Evolutionary conservation across 1,140 invertebrate species (phyloP).

Genomic region (Diorhabda sublineata): DNA sequence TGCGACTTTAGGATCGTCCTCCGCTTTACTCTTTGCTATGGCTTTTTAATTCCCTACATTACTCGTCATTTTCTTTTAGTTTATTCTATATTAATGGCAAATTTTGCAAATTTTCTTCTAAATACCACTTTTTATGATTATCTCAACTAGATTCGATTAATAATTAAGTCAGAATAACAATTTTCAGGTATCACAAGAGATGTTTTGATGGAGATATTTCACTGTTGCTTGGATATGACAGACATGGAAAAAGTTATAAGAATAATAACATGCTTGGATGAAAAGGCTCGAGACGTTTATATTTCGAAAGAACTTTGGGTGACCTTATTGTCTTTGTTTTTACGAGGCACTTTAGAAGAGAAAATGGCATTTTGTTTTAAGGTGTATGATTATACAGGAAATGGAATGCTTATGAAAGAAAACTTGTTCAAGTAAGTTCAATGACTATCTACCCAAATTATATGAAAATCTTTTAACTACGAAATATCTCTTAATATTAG

Average conservation of each 20-base stretch:
- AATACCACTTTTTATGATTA: no score
- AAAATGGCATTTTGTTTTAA: slow-evolving; percentile 62
- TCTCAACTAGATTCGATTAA: no score
- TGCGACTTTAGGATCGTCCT: no score
- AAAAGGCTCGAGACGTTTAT: slow-evolving; percentile 55
- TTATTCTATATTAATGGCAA: no score
- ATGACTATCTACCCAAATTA: no score
- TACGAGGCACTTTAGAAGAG: slow-evolving; percentile 63
- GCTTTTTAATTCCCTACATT: no score
- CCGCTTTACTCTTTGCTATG: no score
- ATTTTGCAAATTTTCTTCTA: no score
- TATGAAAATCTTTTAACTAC: no score
- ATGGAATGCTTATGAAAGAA: slow-evolving; percentile 62
- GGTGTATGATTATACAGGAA: slow-evolving; percentile 66
- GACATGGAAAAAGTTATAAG: slow-evolving; percentile 64
- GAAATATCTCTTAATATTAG: no score
- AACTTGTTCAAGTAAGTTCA: slow-evolving; percentile 59
- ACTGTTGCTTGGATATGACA: slow-evolving; percentile 66
- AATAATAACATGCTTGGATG: slow-evolving; percentile 55
- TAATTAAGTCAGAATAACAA: neutral
- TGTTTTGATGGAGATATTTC: slow-evolving; percentile 65
- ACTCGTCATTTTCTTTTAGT: no score
- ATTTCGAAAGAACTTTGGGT: slow-evolving; percentile 64
- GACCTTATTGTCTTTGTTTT: slow-evolving; percentile 60
- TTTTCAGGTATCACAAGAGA: slow-evolving; percentile 42